Evolutionary conservation across 2,113 vertebrate genomes (phyloP).

Genomic region (Isurus oxyrinchus): DNA sequence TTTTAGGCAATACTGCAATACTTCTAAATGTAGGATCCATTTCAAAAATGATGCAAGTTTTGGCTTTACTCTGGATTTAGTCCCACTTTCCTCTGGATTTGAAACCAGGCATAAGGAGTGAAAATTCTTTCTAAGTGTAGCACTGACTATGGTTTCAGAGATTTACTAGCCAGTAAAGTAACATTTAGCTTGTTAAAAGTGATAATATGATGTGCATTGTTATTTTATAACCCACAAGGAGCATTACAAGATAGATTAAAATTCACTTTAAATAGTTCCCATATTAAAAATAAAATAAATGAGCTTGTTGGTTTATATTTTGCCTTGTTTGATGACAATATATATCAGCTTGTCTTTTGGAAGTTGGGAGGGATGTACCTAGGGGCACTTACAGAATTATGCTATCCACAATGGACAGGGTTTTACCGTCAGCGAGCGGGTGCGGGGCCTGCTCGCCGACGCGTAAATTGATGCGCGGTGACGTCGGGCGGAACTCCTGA

Average conservation of each 20-base stretch:
- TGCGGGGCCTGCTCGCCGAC: too few relatives aligned
- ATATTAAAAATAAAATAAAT: neutral
- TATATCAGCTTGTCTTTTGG: neutral
- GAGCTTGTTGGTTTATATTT: neutral
- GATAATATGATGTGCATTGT: neutral
- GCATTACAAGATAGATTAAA: neutral
- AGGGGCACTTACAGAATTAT: neutral
- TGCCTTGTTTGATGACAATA: neutral
- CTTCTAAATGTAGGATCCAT: neutral
- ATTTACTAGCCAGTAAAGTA: neutral
- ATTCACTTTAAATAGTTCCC: neutral
- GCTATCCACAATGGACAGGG: neutral
- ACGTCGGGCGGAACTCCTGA: too few relatives aligned
- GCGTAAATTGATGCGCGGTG: too few relatives aligned
- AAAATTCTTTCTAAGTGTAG: neutral
- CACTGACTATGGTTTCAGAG: neutral
- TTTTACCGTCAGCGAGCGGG: too few relatives aligned
- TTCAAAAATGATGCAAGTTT: neutral
- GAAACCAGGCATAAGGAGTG: neutral
- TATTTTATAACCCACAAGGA: neutral
- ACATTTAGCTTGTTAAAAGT: neutral
- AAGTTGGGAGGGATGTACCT: neutral
- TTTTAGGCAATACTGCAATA: neutral
- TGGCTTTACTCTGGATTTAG: neutral
- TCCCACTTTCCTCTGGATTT: neutral